Conservation (phyloP, 2,113 vertebrate genomes). For the Hylia prasina region DNA sequence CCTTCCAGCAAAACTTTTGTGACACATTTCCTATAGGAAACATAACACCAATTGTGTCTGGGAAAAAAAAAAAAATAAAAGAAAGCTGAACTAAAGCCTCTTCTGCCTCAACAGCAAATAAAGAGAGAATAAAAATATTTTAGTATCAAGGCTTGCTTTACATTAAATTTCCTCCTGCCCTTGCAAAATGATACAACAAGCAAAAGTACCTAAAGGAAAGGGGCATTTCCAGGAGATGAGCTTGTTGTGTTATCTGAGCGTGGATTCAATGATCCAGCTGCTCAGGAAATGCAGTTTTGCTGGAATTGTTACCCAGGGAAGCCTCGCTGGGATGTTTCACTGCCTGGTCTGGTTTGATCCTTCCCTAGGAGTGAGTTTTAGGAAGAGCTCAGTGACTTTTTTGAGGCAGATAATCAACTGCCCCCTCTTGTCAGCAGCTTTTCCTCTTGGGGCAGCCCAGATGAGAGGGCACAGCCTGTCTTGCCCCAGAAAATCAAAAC, state of each 20-base stretch:
- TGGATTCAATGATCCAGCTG: neutral
- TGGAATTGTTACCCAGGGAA: neutral
- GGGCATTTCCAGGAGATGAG: neutral
- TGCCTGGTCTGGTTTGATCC: neutral
- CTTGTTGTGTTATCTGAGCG: neutral
- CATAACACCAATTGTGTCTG: neutral
- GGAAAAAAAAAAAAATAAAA: neutral
- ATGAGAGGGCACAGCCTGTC: neutral
- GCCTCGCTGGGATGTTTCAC: neutral
- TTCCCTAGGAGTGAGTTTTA: neutral
- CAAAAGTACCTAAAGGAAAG: neutral
- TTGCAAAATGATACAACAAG: neutral
- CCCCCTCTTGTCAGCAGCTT: neutral
- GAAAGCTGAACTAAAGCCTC: neutral
- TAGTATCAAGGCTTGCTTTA: neutral
- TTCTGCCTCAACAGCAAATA: neutral
- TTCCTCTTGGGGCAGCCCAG: neutral
- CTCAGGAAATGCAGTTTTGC: neutral
- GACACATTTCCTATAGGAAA: neutral
- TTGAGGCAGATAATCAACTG: neutral
- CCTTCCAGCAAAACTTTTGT: neutral
- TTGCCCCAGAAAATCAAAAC: neutral
- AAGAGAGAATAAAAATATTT: neutral
- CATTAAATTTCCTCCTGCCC: neutral
- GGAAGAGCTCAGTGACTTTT: rapidly evolving